A percentile compares a stretch with the other conserved stretches of the same genome.
Evolutionary conservation across 2,113 vertebrate species (phyloP).

Genomic region (Bombycilla garrulus): DNA sequence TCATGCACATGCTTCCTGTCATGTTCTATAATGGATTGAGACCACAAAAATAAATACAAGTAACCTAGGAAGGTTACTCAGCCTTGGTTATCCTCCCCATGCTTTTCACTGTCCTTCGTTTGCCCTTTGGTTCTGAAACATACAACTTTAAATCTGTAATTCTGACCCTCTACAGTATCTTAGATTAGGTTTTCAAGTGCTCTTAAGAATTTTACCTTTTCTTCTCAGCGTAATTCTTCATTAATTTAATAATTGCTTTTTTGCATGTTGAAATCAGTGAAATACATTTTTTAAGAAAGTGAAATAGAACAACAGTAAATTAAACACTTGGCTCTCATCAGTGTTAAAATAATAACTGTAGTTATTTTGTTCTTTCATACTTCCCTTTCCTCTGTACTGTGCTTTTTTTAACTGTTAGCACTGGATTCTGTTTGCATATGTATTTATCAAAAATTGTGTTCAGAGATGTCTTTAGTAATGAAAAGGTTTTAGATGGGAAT

Average conservation of each 20-base stretch:
- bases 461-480: background rate
- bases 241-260: background rate
- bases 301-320: background rate
- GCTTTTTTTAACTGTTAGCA: background rate
- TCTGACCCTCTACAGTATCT: background rate
- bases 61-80: background rate
- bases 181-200: background rate
- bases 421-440: background rate
- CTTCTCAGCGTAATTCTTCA: background rate
- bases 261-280: background rate
- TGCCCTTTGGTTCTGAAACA: background rate
- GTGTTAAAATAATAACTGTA: background rate
- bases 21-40: background rate
- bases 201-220: background rate
- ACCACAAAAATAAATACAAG: background rate
- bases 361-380: background rate
- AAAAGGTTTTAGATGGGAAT: background rate
- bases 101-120: background rate
- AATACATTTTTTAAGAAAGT: background rate
- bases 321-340: background rate
- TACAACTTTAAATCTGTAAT: background rate
- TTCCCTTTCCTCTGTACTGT: background rate
- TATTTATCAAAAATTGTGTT: background rate
- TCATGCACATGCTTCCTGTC: background rate
- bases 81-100: background rate